Evolutionary conservation across 2,113 vertebrate species (phyloP).

Genomic region (Tyrannus savana): DNA sequence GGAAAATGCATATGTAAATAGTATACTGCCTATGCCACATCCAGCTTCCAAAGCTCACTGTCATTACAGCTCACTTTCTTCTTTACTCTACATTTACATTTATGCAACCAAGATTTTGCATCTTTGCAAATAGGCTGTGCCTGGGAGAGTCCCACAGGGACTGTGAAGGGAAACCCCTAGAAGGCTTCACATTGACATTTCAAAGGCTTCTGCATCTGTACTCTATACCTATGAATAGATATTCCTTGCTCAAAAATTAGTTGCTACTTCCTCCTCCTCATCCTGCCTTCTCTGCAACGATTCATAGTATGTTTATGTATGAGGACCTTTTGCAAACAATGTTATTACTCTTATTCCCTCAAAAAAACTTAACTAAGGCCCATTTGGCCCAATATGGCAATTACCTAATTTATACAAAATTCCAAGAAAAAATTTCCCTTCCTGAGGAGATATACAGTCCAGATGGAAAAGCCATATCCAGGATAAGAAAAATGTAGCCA

Average conservation of each 20-base stretch:
- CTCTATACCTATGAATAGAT: neutral
- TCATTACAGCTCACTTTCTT: neutral
- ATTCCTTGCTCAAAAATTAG: neutral
- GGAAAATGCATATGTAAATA: neutral
- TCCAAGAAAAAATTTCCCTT: neutral
- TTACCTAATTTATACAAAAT: neutral
- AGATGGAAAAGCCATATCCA: neutral
- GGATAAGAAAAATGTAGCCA: neutral
- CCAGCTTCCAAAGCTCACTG: neutral
- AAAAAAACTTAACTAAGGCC: neutral
- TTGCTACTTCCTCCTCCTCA: neutral
- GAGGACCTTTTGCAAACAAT: neutral
- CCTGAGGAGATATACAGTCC: neutral
- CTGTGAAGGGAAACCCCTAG: neutral
- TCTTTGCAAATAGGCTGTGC: neutral
- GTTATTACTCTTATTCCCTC: neutral
- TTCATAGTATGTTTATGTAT: neutral
- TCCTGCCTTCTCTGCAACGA: neutral
- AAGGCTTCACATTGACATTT: neutral
- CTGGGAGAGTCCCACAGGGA: neutral
- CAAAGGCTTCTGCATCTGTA: neutral
- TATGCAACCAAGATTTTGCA: neutral
- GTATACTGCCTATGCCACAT: neutral
- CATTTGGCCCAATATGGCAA: neutral
- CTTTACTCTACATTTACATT: neutral